A percentile compares a stretch with the other conserved stretches of the same genome.
Conservation (phyloP, 2,113 vertebrate species). For the Talpa occidentalis region DNA sequence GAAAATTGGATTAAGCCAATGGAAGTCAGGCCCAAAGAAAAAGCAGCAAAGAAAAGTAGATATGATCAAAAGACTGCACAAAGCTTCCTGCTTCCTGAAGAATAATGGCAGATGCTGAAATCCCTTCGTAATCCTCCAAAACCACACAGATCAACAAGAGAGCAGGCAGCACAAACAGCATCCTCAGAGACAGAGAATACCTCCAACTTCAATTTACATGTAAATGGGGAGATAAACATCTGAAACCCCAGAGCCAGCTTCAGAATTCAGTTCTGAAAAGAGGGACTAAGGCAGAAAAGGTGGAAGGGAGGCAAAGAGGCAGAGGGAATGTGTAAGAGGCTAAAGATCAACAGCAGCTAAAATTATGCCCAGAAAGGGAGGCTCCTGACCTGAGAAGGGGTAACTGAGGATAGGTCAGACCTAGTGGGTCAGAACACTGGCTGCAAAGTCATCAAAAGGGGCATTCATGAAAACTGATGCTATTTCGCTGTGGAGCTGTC, state of each 20-base stretch:
- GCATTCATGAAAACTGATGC: not conserved
- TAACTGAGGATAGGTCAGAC: not conserved
- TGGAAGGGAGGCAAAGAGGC: not conserved
- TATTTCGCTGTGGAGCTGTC: no score
- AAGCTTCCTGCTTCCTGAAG: not conserved
- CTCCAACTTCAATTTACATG: constrained; percentile 48
- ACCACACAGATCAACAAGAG: not conserved
- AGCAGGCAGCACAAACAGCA: not conserved
- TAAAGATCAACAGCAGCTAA: no score
- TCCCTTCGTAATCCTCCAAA: not conserved
- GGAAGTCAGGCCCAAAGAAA: not conserved
- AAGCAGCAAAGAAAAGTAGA: not conserved
- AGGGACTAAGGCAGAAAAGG: not conserved
- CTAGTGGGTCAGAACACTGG: not conserved
- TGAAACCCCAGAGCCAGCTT: not conserved
- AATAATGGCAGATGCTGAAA: not conserved
- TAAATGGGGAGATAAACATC: constrained; percentile 55
- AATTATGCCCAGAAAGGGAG: not conserved
- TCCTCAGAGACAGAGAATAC: not conserved
- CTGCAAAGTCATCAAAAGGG: not conserved
- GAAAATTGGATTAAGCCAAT: not conserved
- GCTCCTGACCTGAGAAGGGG: not conserved
- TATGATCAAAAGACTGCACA: not conserved
- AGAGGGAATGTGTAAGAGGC: not conserved
- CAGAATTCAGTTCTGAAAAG: not conserved